Base-by-base conservation (phyloP, 1,140 invertebrate species). In the Cyphomyrmex costatus region DNA sequence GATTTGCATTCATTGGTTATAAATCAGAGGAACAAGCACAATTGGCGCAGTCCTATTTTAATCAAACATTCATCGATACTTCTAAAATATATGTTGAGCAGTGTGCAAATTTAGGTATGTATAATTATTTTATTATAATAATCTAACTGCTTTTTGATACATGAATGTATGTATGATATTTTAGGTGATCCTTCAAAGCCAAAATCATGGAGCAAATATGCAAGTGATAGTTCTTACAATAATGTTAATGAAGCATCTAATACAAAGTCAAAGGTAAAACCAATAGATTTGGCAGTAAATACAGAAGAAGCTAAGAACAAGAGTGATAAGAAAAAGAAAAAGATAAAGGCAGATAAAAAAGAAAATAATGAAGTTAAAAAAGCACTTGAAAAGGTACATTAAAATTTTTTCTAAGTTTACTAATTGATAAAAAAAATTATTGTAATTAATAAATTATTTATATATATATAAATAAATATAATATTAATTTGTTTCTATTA, bases 1-100 rank as follows among this genome's bases (percentile, higher is more conserved):
- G 97, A 90, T 99, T 99, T 96, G 98, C 97, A 21, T 99, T 99
- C 93, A 95, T 99, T 90, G 99, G 99, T 19, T 99, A 97, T 93
- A 97, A 97, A 93, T 96, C 95, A 70, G 97, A 97, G 91, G 96
- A 97, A 84, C 97, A 98, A 93, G 98, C 98, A 0, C 84, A 96
- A 78, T 95, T 95, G 46, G 98, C 98, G 4, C 95, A 97, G 56
- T 95, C 97, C 42, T 97, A 97, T 93, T 98, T 98, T 89, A 95
- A 99, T 95, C 97, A 98, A 82, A 97, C 97, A 19, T 99, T 96
- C 93, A 96, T 99, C 36, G 97, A 97, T 82, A 97, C 97, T 1
- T 96, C 96, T 78, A 97, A 96, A 95, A 98, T 99, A 87, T 95
- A 95, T 90, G 98, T 99, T 0, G 96, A 98, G 94, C 92, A 96